Conservation (phyloP, 37 sponge, comb jelly and placozoan species). For the Eunapius fragilis region DNA sequence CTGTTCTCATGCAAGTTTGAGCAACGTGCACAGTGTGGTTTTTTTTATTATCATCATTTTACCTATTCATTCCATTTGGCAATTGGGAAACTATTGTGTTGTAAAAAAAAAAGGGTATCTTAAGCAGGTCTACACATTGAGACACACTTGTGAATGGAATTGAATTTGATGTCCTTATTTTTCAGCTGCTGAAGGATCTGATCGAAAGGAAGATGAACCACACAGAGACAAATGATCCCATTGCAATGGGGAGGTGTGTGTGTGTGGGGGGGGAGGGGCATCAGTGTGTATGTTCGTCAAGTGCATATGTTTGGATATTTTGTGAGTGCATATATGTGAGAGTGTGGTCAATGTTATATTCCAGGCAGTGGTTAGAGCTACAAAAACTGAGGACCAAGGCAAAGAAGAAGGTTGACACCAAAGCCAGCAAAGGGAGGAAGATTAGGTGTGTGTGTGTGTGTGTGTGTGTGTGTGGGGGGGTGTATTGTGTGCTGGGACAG, state of each 20-base stretch:
- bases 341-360: too few relatives aligned
- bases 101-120: too few relatives aligned
- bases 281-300: neutral
- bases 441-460: conserved; percentile 70
- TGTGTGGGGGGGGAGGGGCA: neutral
- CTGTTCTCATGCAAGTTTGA: too few relatives aligned
- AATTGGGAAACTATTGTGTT: too few relatives aligned
- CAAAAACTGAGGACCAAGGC: conserved; percentile 79
- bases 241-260: conserved; percentile 74
- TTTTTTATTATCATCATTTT: too few relatives aligned
- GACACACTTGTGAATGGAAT: too few relatives aligned
- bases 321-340: too few relatives aligned
- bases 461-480: conserved; percentile 21
- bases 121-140: too few relatives aligned
- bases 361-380: conserved; percentile 79
- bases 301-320: too few relatives aligned
- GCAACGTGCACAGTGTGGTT: too few relatives aligned
- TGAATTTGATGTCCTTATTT: neutral
- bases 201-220: conserved; percentile 73
- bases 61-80: too few relatives aligned
- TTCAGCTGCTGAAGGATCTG: conserved; percentile 72
- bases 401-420: conserved; percentile 87
- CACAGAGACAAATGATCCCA: conserved; percentile 61
- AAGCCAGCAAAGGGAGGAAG: conserved; percentile 95
- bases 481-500: neutral